A percentile compares a stretch with the other conserved stretches of the same genome.
These are phyloP conservation scores for Druceiella hillmani DNA, from an alignment of 2,888 invertebrate species.

Conservation along the genomic window DNA sequence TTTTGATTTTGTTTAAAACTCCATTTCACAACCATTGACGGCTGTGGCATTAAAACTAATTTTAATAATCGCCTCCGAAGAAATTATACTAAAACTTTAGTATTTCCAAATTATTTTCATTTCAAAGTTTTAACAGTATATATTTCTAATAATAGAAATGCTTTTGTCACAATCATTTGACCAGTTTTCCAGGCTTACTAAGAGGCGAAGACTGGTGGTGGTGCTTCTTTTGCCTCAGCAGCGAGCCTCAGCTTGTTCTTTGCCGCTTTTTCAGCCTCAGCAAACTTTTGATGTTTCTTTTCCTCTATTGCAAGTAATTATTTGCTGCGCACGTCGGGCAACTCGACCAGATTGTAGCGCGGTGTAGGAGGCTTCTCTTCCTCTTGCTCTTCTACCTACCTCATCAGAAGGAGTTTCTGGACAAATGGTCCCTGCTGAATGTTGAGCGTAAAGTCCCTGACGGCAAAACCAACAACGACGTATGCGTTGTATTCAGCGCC, in stretches of 20 bases:
- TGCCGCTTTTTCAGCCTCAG: constrained; percentile 27
- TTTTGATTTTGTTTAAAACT: too few relatives aligned
- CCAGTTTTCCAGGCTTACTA: too few relatives aligned
- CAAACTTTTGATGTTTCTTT: constrained; percentile 30
- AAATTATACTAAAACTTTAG: too few relatives aligned
- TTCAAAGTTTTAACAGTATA: too few relatives aligned
- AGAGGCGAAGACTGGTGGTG: too few relatives aligned
- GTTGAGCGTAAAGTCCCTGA: constrained; percentile 64
- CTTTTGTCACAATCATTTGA: too few relatives aligned
- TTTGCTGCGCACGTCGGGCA: constrained; percentile 42
- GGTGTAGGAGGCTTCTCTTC: constrained; percentile 32
- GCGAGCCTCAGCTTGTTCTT: constrained; percentile 31
- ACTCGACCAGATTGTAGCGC: constrained; percentile 38
- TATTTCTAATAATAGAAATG: too few relatives aligned
- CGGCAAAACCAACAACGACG: constrained; percentile 83
- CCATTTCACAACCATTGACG: too few relatives aligned
- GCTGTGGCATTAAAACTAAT: too few relatives aligned
- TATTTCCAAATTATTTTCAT: too few relatives aligned
- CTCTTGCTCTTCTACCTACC: constrained; percentile 29
- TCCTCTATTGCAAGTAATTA: constrained; percentile 29
- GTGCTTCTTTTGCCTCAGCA: constrained; percentile 31
- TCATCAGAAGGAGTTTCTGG: too few relatives aligned
- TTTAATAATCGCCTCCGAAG: too few relatives aligned
- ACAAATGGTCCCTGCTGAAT: constrained; percentile 51
- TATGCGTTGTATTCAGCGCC: constrained; percentile 83